Base-by-base conservation (phyloP, 1,140 invertebrate genomes). In the Aphelenchoides fujianensis region DNA sequence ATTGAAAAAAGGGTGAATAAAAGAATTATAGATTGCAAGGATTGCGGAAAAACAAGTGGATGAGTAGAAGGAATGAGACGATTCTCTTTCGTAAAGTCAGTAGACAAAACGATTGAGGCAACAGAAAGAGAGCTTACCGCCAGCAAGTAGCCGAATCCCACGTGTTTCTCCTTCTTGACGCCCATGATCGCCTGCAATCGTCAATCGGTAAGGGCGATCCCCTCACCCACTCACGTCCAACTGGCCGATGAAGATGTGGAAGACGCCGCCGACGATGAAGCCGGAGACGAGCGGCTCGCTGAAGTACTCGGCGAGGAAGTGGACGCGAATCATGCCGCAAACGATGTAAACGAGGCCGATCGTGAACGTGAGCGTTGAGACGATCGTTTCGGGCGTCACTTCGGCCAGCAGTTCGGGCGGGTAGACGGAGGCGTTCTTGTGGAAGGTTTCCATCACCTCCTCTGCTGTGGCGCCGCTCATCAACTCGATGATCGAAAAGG, bases 241-340 rank as follows among this genome's bases (percentile, higher is more conserved):
- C 23, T 59, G 55, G 12, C 55, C 55, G 19, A 59, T 59, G 5
- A 19, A 5, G 34, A 59, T 59, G 55, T 59, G 55, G 23, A 59
- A 59, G 7, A 5, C 19, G 34, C 5, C 55, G 7, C 55, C 55
- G 34, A 19, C 19, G 7, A 59, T 59, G 55, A 59, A 59, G 34
- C 55, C 55, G 55, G 27, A 30, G 34, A 59, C 55, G 5, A 59
- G 55, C 34, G 55, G 55, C 55, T 5, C 55, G 27, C 27, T 30
- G 34, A 59, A 59, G 55, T 59, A 59, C 34, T 59, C 55, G 55
- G 55, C 55, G 12, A 59, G 19, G 23, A 59, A 59, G 5, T 59
- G 55, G 23, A 59, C 19, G 12, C 55, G 5, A 19, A 59, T 19
- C 12, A 59, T 59, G 7, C 55, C 55, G 55, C 55, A 59, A 32